Base-by-base conservation (phyloP, 2,888 invertebrate species). In the Scaptomyza parva region DNA sequence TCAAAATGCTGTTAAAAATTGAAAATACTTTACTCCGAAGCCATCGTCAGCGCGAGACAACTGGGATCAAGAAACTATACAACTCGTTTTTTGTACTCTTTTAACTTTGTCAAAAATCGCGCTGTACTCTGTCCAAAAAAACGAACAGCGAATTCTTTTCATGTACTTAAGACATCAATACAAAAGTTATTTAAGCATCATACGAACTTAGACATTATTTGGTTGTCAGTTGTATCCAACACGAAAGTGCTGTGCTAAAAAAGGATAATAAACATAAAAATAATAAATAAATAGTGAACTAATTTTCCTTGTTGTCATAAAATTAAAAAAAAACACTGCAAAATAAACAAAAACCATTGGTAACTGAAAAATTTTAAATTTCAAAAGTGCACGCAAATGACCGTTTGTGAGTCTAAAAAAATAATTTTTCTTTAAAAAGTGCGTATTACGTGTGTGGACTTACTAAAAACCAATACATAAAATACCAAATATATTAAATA, bases 71-170 rank as follows among this genome's bases (percentile, higher is more conserved):
- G 92, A 96, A 96, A 92, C 93, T 96, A 91, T 96, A 96, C 93
- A 96, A 96, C 92, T 96, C 96, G 69, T 96, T 96, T 93, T 96
- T 96, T 92, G 96, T 96, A 80, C 94, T 96, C 92, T 96, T 96
- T 92, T 96, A 96, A 96, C 93, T 89, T 52, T 45, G 54, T 72
- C 20, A 43, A 53, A 37, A 70, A 64, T 64, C 44, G 48, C 35
- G 35, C 12, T 26, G 26, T 35, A 26, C 44, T 28, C 24, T 59
- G 60, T 59, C 50, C 53, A 41, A 30, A 30, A 26, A 72, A 72
- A 76, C 83, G 86, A 86, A 86, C 83, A 82, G 83, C 76, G 73
- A 83, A 76, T 75, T 77, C 65, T 55, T 66, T 58, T n/a, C n/a
- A 65, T 70, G 70, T 68, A 80, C 58, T 64, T 44, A 72, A 70